Base-by-base conservation (phyloP, 2,113 vertebrate genomes). In the Catharus bicknelli region DNA sequence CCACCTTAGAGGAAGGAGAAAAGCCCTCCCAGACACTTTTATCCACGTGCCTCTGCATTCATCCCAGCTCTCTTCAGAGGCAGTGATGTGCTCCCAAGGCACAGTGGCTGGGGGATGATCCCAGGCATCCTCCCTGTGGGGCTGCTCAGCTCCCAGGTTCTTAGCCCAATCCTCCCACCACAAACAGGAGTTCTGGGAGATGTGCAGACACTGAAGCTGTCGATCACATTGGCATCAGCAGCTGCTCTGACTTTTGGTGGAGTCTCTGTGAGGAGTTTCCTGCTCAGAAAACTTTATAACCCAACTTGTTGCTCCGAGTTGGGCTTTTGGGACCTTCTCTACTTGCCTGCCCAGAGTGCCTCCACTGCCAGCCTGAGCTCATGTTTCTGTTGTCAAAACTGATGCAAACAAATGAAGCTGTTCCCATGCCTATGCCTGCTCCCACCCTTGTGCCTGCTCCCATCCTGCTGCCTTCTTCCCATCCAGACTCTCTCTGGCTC, bases 291-390 rank as follows among this genome's bases (percentile, higher is more conserved):
- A 67, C 13, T 20, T 47, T 13, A 14, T 16, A 90, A 73, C 21
- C 57, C n/a, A 48, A 53, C 25, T 6, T 4, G 1, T 19, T 78
- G 40, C 57, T 72, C 16, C 0, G 0, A 68, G 50, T 4, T 8
- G 7, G 45, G 48, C 13, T 88, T 66, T 66, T 13, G 42, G 23
- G 47, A 64, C 34, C 13, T 34, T 48, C 21, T 53, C 16, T 63
- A 36, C 34, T 78, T 42, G 26, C n/a, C 1, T 13, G 30, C 19
- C 32, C 47, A 81, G 36, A 13, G 4, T 48, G 7, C n/a, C 16
- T 59, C 70, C 27, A 25, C 14, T 66, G 51, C 47, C 53, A 45
- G 25, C 27, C 47, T 26, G 29, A 88, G 62, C 42, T 81, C 53
- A 62, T 8, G 1, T 38, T 81, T 73, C 30, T 85, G 38, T 16